Evolutionary conservation across 2,113 vertebrate genomes (phyloP).

Genomic region (Thalassoma bifasciatum): DNA sequence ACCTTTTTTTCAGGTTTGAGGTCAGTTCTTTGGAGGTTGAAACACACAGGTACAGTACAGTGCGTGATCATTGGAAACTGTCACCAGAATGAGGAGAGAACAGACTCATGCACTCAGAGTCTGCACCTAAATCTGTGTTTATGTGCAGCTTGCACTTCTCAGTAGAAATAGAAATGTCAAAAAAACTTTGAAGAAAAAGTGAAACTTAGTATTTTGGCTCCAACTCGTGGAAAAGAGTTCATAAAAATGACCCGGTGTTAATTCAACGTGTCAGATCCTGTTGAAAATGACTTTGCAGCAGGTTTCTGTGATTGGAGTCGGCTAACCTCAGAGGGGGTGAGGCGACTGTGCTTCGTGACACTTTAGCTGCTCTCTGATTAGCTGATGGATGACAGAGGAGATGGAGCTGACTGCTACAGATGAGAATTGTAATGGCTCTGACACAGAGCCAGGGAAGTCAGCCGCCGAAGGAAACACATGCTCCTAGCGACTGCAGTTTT

Average conservation of each 20-base stretch:
- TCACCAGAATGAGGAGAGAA: too few relatives aligned
- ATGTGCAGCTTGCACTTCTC: too few relatives aligned
- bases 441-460: slow-evolving; percentile 26
- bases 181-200: background rate
- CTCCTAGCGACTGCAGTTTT: background rate
- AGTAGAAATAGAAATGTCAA: too few relatives aligned
- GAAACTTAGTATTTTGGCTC: background rate
- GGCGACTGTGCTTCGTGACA: slow-evolving; percentile 5
- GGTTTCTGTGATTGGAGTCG: slow-evolving; percentile 16
- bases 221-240: background rate
- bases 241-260: background rate
- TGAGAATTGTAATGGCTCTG: slow-evolving; percentile 61
- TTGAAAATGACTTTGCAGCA: slow-evolving; percentile 1
- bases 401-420: slow-evolving; percentile 68
- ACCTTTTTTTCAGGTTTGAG: too few relatives aligned
- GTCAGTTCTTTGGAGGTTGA: too few relatives aligned
- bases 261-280: background rate
- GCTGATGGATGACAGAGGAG: slow-evolving; percentile 67
- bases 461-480: slow-evolving; percentile 4
- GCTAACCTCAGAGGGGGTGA: slow-evolving; percentile 16
- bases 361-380: slow-evolving; percentile 42
- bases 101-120: too few relatives aligned
- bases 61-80: too few relatives aligned
- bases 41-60: too few relatives aligned
- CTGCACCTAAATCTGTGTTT: too few relatives aligned